Base-by-base conservation (phyloP, 2,797 vertebrate genomes). In the Garrulus glandarius region DNA sequence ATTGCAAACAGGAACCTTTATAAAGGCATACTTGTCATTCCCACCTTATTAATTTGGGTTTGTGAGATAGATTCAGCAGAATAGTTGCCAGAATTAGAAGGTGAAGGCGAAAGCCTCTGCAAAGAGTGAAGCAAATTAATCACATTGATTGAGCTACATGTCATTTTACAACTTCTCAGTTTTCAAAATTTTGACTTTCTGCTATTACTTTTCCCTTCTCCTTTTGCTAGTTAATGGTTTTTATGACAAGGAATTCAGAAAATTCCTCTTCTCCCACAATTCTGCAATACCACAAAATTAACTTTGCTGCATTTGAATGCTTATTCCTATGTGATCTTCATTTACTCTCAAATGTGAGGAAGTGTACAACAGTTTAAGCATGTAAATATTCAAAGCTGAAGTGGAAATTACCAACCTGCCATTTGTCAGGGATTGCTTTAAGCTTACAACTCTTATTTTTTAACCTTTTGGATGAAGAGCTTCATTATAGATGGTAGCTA, bases 91-190 rank as follows among this genome's bases (percentile, higher is more conserved):
- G 76, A 93, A 91, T 89, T 81, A 81, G 91, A 93, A 91, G 36
- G 53, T 6, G 4, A 94, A 95, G n/a, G 78, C 8, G 0, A 92
- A 95, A 87, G 55, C n/a, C 32, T 92, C 50, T 89, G 81, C 56
- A 55, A 93, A 91, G 65, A 78, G 50, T 92, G 64, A 83, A 91
- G 64, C 61, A 92, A 94, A 93, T 93, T 61, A 95, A 93, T 94
- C 64, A 83, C 64, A 19, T n/a, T 95, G 91, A 89, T 81, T 89
- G 87, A 94, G 61, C 68, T 89, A 41, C 69, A 19, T 83, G 57
- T 92, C 84, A 76, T 87, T 96, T 92, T 91, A 78, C 61, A 71
- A 44, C 78, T 89, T 91, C 50, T 56, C 56, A 0, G 1, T 95
- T 96, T 87, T 85, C 75, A 83, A 43, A 89, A 80, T 70, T 89